Conservation (phyloP, 2,113 vertebrate genomes). For the Redunca redunca region DNA sequence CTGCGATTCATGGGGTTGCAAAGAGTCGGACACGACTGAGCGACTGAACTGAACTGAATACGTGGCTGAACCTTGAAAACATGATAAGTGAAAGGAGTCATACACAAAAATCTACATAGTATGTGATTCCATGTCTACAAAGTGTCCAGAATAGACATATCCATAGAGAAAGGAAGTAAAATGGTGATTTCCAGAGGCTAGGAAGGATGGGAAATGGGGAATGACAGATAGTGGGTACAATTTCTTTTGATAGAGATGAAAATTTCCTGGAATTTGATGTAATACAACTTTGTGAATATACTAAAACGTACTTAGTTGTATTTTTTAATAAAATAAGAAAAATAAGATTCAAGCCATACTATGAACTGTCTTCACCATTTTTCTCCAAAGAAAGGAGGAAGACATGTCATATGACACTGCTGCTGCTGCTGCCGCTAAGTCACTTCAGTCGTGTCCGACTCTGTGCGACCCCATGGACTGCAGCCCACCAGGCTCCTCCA, state of each 20-base stretch:
- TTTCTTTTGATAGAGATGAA: neutral
- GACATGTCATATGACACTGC: neutral
- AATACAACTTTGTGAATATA: neutral
- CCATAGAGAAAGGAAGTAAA: neutral
- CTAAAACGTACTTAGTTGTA: neutral
- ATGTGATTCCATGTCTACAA: neutral
- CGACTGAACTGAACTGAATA: neutral
- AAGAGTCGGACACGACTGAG: too few relatives aligned
- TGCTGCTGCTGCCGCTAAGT: too few relatives aligned
- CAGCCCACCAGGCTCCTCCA: too few relatives aligned
- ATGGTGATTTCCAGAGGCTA: neutral
- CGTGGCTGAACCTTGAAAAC: neutral
- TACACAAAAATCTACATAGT: neutral
- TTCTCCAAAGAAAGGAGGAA: neutral
- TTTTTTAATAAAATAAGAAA: neutral
- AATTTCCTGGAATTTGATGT: neutral
- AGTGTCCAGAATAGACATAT: neutral
- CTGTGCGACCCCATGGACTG: too few relatives aligned
- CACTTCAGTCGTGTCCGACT: too few relatives aligned
- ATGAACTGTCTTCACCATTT: neutral
- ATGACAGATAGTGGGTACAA: neutral
- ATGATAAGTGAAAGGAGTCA: neutral
- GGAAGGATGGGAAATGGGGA: neutral
- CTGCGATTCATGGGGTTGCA: accelerated
- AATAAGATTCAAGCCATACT: neutral